A percentile compares a stretch with the other conserved stretches of the same genome.
These are phyloP conservation scores for Pygoscelis adeliae DNA, from an alignment of 2,113 vertebrate species.

Conservation along the genomic window DNA sequence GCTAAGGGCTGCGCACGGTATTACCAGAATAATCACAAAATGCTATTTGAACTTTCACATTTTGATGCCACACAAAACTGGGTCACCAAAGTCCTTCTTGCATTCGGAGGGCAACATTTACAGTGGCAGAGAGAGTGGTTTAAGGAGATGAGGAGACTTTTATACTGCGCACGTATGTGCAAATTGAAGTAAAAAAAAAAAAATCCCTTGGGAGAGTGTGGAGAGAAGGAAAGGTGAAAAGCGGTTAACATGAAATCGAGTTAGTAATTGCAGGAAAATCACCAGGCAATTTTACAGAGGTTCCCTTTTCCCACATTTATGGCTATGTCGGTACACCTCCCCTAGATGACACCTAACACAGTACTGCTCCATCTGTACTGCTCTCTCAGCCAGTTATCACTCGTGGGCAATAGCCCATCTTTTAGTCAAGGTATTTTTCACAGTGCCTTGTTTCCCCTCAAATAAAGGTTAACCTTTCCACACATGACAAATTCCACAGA, in stretches of 20 bases:
- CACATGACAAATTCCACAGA: not conserved
- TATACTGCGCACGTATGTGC: not conserved
- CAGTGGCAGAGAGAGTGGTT: not conserved
- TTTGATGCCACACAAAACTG: not conserved
- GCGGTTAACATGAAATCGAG: not conserved
- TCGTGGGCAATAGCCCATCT: accelerated
- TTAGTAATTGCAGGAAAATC: not conserved
- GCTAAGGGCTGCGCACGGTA: accelerated
- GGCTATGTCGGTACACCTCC: not conserved
- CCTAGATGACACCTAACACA: not conserved
- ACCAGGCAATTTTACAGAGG: not conserved
- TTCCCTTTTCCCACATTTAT: not conserved
- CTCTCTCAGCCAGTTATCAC: not conserved
- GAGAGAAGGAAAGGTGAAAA: not conserved
- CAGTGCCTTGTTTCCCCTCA: not conserved
- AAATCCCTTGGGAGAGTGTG: not conserved
- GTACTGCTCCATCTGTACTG: not conserved
- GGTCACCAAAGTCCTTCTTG: not conserved
- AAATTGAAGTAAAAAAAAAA: not conserved
- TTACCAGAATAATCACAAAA: conserved; percentile 34
- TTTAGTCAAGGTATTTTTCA: not conserved
- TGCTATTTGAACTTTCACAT: not conserved
- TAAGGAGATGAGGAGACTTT: not conserved
- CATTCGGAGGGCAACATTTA: not conserved
- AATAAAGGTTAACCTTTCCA: not conserved